These are phyloP conservation scores for Adoxophyes honmai DNA, from an alignment of 1,140 invertebrate genomes.

Conservation along the genomic window DNA sequence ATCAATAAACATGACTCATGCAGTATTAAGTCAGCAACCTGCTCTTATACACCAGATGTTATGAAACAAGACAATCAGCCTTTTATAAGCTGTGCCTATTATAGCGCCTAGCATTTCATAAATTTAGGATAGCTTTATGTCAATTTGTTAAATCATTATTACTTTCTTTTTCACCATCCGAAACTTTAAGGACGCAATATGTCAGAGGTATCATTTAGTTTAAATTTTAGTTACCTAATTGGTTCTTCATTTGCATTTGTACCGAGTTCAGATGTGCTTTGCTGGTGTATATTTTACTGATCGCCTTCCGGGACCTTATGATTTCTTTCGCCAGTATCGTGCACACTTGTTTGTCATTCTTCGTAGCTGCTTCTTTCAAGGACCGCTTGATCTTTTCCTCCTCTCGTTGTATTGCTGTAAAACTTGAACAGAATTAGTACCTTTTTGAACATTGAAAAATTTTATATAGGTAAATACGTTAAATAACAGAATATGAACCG, in stretches of 20 bases:
- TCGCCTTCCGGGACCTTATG: constrained; percentile 91
- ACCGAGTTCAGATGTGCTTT: constrained; percentile 99
- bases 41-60: too few relatives aligned
- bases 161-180: too few relatives aligned
- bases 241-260: constrained; percentile 98
- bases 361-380: constrained; percentile 97
- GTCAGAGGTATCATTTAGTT: too few relatives aligned
- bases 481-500: background rate
- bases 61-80: too few relatives aligned
- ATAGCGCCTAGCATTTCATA: too few relatives aligned
- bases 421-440: constrained; percentile 9
- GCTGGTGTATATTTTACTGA: constrained; percentile 94
- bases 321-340: constrained; percentile 97
- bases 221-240: constrained; percentile 85
- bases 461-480: background rate
- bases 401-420: constrained; percentile 93
- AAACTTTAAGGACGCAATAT: too few relatives aligned
- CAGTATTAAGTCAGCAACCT: too few relatives aligned
- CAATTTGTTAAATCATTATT: too few relatives aligned
- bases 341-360: constrained; percentile 96
- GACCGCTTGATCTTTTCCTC: constrained; percentile 97
- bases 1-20: too few relatives aligned
- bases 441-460: background rate
- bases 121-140: too few relatives aligned
- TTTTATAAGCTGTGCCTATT: too few relatives aligned